Evolutionary conservation across 2,797 vertebrate genomes (phyloP).

Genomic region (Etheostoma nigrum): DNA sequence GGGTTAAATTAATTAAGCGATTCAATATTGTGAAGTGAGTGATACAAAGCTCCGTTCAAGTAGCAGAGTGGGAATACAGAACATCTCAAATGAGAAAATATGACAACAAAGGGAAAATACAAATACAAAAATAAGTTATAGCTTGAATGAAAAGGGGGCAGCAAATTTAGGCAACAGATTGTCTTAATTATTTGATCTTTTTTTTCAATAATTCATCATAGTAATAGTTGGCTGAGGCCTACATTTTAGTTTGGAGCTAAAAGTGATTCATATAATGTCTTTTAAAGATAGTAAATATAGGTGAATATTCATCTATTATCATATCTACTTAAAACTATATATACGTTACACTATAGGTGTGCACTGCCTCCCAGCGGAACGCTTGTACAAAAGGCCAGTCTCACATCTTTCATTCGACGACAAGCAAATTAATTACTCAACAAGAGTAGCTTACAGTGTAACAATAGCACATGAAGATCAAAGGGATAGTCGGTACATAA

Average conservation of each 20-base stretch:
- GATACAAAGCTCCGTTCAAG: conserved; percentile 60
- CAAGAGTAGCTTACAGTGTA: conserved; percentile 24
- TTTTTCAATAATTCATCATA: conserved; percentile 8
- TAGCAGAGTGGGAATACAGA: conserved; percentile 43
- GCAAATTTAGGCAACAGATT: background rate
- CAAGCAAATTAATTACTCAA: conserved; percentile 55
- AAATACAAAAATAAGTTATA: background rate
- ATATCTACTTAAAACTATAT: background rate
- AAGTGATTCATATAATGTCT: background rate
- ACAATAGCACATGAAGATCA: conserved; percentile 51
- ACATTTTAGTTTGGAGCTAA: background rate
- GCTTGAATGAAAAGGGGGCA: background rate
- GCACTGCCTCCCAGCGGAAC: conserved; percentile 50
- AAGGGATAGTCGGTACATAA: conserved; percentile 43
- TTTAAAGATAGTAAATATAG: background rate
- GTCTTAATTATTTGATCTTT: background rate
- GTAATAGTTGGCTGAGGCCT: background rate
- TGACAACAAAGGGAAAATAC: conserved; percentile 10
- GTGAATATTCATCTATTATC: background rate
- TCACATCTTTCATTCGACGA: conserved; percentile 36
- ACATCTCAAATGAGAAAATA: conserved; percentile 37
- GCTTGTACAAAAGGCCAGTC: background rate
- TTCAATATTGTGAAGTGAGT: conserved; percentile 40
- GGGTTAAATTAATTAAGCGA: conserved; percentile 61
- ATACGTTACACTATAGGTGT: conserved; percentile 17